A percentile compares a stretch with the other conserved stretches of the same genome.
phyloP scores from a whole-genome alignment of 1,140 invertebrate genomes.

The Pinna nobilis region DNA sequence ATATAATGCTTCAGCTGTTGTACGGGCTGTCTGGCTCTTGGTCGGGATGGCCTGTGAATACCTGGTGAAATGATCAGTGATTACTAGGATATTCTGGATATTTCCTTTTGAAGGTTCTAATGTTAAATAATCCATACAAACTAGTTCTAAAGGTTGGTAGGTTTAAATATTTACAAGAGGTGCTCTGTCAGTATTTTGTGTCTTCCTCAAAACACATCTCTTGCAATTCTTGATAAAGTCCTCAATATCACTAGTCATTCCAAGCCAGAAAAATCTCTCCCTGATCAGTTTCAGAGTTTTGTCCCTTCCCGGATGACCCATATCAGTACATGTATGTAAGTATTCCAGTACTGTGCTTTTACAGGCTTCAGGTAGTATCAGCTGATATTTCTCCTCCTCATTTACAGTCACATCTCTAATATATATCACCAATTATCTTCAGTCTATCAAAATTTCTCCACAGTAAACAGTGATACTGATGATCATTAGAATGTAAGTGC shows the following conservation, averaged over 20 bases:
- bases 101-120: slow-evolving; percentile 7
- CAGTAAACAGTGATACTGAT: too few species aligned
- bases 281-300: neutral
- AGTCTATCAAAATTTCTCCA: neutral
- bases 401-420: neutral
- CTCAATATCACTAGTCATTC: slow-evolving; percentile 1
- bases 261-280: slow-evolving; percentile 5
- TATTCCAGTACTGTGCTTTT: too few species aligned
- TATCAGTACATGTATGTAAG: neutral
- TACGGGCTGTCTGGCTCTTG: slow-evolving; percentile 70
- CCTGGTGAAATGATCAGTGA: slow-evolving; percentile 56
- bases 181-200: neutral
- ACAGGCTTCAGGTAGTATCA: too few species aligned
- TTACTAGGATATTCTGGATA: slow-evolving; percentile 37
- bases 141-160: neutral
- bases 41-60: slow-evolving; percentile 66
- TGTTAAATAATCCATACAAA: slow-evolving; percentile 11
- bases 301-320: neutral
- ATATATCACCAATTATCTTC: neutral
- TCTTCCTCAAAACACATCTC: neutral
- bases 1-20: slow-evolving; percentile 67
- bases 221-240: neutral
- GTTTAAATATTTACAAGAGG: neutral
- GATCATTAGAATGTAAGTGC: too few species aligned
- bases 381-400: too few species aligned